Percentiles rank a stretch among this genome's conserved stretches.
phyloP scores from a whole-genome alignment of 2,888 invertebrate genomes.

The Phalera bucephala region DNA sequence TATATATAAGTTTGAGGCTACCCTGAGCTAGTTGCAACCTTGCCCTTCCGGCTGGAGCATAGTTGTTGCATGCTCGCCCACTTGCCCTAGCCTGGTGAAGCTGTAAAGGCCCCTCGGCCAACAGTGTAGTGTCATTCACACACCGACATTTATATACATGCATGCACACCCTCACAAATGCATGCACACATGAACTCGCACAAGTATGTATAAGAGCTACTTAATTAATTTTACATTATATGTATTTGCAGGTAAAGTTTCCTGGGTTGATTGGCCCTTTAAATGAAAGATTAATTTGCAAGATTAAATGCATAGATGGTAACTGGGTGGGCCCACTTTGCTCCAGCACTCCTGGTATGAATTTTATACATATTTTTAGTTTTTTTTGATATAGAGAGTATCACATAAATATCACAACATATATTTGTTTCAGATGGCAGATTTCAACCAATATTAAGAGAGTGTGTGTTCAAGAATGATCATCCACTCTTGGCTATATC shows the following conservation, averaged over 20 bases:
- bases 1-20: too few species aligned
- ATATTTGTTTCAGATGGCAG: constrained; percentile 84
- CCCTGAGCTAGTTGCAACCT: too few species aligned
- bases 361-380: not conserved
- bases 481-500: constrained; percentile 87
- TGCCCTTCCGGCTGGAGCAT: too few species aligned
- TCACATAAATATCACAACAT: not conserved
- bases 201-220: not conserved
- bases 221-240: not conserved
- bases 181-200: too few species aligned
- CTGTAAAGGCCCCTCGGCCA: too few species aligned
- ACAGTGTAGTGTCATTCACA: too few species aligned
- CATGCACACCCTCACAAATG: too few species aligned
- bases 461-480: constrained; percentile 87
- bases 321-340: constrained; percentile 94
- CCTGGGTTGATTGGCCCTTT: constrained; percentile 90
- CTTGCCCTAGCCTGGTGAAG: too few species aligned
- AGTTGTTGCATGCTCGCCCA: too few species aligned
- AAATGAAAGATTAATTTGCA: constrained; percentile 89
- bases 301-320: constrained; percentile 92
- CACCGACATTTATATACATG: too few species aligned
- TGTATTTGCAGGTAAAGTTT: constrained; percentile 84
- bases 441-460: constrained; percentile 89
- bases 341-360: constrained; percentile 87
- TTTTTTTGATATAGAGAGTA: too few species aligned